phyloP scores from a whole-genome alignment of 2,113 vertebrate genomes.

The Anser brachyrhynchus region DNA sequence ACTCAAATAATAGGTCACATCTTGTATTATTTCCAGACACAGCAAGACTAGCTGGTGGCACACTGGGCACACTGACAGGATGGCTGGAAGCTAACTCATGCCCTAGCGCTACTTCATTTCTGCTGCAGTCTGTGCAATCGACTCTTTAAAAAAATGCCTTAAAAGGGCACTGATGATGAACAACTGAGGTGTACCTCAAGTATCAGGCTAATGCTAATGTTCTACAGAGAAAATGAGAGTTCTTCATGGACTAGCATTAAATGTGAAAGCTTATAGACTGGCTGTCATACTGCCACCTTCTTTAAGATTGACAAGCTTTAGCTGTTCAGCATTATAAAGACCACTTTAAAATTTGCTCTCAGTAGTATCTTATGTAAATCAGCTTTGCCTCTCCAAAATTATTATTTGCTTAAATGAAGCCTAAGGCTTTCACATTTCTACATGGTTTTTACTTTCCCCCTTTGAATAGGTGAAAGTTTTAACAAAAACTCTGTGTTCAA shows the following conservation, averaged over 20 bases:
- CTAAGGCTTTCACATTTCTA: background rate
- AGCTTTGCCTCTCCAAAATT: background rate
- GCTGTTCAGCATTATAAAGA: background rate
- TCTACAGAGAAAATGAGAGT: background rate
- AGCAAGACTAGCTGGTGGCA: background rate
- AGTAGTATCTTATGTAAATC: background rate
- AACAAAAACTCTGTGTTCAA: background rate
- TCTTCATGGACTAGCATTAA: background rate
- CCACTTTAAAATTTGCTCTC: background rate
- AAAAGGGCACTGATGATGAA: background rate
- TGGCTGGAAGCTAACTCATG: accelerated
- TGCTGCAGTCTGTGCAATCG: background rate
- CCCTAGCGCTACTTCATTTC: background rate
- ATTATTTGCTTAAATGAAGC: slow-evolving; percentile 1
- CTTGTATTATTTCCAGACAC: background rate
- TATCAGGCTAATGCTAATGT: background rate
- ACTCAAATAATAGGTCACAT: background rate
- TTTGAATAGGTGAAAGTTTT: background rate
- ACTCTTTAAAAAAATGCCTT: background rate
- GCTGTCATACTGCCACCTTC: background rate
- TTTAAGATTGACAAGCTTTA: background rate
- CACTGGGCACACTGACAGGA: accelerated
- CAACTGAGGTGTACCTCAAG: background rate
- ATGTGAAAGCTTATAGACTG: background rate
- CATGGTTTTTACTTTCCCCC: background rate